A percentile compares a stretch with the other conserved stretches of the same genome.
Conservation (phyloP, 2,113 vertebrate genomes). For the Dicentrarchus labrax region DNA sequence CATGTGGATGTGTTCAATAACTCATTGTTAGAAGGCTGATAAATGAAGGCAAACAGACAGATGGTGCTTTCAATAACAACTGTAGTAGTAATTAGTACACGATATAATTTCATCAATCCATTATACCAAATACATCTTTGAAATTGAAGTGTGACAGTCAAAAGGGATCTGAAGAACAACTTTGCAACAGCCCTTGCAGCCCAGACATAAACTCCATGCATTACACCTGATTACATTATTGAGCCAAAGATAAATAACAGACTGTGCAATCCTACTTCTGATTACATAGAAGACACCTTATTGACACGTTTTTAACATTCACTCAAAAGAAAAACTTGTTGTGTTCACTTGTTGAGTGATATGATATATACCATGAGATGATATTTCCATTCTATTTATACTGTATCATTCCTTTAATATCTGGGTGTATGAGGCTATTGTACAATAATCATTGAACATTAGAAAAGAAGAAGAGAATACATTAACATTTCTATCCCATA, state of each 20-base stretch:
- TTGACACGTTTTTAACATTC: neutral
- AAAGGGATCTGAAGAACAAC: neutral
- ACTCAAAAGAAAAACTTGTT: neutral
- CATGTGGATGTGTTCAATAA: constrained; percentile 36
- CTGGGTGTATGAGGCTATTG: neutral
- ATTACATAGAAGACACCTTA: neutral
- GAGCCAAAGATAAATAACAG: neutral
- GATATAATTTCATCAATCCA: neutral
- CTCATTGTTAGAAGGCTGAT: constrained; percentile 18
- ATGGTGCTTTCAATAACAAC: neutral
- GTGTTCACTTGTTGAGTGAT: no score
- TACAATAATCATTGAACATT: neutral
- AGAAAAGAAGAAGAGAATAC: neutral
- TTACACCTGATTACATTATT: neutral
- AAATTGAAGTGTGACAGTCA: neutral
- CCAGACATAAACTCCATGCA: neutral
- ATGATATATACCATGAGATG: no score
- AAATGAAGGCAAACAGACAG: neutral
- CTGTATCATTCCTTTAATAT: neutral
- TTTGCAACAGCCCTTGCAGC: no score
- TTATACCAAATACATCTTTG: neutral
- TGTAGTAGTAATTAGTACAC: neutral
- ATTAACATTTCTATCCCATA: no score
- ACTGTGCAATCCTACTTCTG: neutral
- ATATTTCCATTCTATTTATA: no score